Evolutionary conservation across 2,888 invertebrate species (phyloP).

Genomic region (Chromoteleia sp.): DNA sequence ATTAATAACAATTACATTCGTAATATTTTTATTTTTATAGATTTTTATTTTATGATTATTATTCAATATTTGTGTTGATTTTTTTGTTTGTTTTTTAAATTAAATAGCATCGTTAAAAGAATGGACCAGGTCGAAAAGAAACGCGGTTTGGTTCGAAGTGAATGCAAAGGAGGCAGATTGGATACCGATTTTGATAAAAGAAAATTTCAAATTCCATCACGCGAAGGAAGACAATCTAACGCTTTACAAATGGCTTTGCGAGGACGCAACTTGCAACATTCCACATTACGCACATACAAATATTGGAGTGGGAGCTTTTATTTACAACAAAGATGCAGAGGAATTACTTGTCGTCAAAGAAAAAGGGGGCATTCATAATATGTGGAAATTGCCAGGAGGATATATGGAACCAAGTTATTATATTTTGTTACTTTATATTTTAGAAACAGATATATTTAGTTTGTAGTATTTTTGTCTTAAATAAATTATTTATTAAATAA

Average conservation of each 20-base stretch:
- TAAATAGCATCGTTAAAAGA: slow-evolving; percentile 87
- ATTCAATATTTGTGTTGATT: no score
- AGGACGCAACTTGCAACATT: slow-evolving; percentile 87
- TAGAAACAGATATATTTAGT: no score
- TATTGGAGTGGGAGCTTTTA: slow-evolving; percentile 94
- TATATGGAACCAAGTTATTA: slow-evolving; percentile 93
- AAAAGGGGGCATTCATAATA: slow-evolving; percentile 84
- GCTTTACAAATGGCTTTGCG: slow-evolving; percentile 93
- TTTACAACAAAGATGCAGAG: slow-evolving; percentile 89
- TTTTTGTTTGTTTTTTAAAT: no score
- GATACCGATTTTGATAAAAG: slow-evolving; percentile 91
- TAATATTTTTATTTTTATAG: background rate
- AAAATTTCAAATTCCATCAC: slow-evolving; percentile 95
- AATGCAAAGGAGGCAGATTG: slow-evolving; percentile 89
- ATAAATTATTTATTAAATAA: no score
- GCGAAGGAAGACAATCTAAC: slow-evolving; percentile 91
- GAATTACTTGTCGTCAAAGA: slow-evolving; percentile 94
- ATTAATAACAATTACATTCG: no score
- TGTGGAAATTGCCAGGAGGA: slow-evolving; percentile 97
- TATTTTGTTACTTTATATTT: no score
- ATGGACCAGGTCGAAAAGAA: slow-evolving; percentile 88
- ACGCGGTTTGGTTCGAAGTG: slow-evolving; percentile 94
- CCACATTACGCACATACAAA: slow-evolving; percentile 93
- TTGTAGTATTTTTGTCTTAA: no score
- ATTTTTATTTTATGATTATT: slow-evolving; percentile 8